Conservation (phyloP, 2,888 invertebrate species). For the Cephus pulcher region DNA sequence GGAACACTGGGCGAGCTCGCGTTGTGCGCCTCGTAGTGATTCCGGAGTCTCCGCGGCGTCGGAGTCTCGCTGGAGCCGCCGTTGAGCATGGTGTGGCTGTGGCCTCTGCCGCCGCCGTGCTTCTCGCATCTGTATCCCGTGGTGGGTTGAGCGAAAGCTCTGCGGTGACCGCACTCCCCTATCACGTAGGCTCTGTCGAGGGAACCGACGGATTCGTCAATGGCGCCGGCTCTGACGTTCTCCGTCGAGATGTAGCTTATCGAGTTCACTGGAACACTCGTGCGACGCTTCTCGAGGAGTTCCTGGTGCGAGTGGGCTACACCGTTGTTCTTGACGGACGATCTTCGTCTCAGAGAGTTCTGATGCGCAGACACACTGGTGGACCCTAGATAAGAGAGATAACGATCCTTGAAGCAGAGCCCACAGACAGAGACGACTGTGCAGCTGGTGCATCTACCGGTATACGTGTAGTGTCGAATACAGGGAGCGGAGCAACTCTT, state of each 20-base stretch:
- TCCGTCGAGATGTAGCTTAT: slow-evolving; percentile 62
- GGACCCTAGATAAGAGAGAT: slow-evolving; percentile 18
- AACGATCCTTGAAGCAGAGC: neutral
- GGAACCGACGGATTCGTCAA: slow-evolving; percentile 46
- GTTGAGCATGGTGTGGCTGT: slow-evolving; percentile 52
- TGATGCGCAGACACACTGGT: slow-evolving; percentile 34
- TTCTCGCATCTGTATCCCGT: slow-evolving; percentile 62
- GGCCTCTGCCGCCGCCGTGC: slow-evolving; percentile 52
- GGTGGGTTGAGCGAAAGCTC: slow-evolving; percentile 44
- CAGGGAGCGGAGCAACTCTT: too few relatives aligned
- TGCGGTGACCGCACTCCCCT: slow-evolving; percentile 59
- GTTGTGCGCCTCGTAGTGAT: slow-evolving; percentile 54
- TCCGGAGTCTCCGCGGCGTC: slow-evolving; percentile 43
- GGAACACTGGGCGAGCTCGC: slow-evolving; percentile 62
- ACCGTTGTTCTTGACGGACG: slow-evolving; percentile 58
- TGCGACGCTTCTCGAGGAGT: slow-evolving; percentile 58
- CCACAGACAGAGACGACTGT: too few relatives aligned
- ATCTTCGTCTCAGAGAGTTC: slow-evolving; percentile 47
- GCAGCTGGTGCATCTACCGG: too few relatives aligned
- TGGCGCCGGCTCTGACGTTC: slow-evolving; percentile 48
- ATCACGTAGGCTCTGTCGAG: slow-evolving; percentile 55
- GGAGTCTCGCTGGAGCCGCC: slow-evolving; percentile 52
- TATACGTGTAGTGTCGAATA: too few relatives aligned
- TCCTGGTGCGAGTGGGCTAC: slow-evolving; percentile 60
- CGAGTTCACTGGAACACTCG: slow-evolving; percentile 56